These are phyloP conservation scores for Mobula hypostoma DNA, from an alignment of 2,113 vertebrate species.

Conservation along the genomic window DNA sequence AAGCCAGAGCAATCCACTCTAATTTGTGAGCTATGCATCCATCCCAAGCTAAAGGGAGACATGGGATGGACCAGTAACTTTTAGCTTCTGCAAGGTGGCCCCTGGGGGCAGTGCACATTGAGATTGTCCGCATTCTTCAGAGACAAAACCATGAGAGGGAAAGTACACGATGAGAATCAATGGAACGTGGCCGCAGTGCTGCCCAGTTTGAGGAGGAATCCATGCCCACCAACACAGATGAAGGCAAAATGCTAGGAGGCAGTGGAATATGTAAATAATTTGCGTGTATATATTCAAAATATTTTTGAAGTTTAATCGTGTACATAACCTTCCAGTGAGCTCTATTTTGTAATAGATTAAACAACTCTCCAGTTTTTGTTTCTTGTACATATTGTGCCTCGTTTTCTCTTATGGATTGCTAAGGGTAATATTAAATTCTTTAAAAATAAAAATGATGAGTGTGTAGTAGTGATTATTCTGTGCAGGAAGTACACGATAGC, in stretches of 20 bases:
- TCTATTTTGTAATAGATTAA: conserved; percentile 14
- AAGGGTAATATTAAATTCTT: conserved; percentile 18
- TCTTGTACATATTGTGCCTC: conserved; percentile 8
- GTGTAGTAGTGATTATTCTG: background rate
- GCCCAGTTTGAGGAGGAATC: background rate
- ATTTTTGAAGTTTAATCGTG: conserved; percentile 1
- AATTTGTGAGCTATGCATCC: background rate
- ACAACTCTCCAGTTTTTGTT: background rate
- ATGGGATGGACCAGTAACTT: background rate
- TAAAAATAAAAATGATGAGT: background rate
- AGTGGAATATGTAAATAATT: conserved; percentile 17
- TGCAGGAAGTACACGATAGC: background rate
- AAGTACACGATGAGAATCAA: background rate
- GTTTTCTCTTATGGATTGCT: background rate
- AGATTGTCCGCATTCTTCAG: background rate
- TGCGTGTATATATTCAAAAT: conserved; percentile 20
- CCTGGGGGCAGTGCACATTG: background rate
- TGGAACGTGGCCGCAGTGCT: background rate
- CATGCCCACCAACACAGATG: background rate
- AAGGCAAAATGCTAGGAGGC: background rate
- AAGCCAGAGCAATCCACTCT: background rate
- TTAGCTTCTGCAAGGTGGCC: background rate
- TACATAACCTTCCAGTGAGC: conserved; percentile 5
- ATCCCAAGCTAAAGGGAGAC: background rate
- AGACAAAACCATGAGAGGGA: too few relatives aligned